phyloP scores from a whole-genome alignment of 2,888 invertebrate genomes.

The Hirtodrosophila alboralis region DNA sequence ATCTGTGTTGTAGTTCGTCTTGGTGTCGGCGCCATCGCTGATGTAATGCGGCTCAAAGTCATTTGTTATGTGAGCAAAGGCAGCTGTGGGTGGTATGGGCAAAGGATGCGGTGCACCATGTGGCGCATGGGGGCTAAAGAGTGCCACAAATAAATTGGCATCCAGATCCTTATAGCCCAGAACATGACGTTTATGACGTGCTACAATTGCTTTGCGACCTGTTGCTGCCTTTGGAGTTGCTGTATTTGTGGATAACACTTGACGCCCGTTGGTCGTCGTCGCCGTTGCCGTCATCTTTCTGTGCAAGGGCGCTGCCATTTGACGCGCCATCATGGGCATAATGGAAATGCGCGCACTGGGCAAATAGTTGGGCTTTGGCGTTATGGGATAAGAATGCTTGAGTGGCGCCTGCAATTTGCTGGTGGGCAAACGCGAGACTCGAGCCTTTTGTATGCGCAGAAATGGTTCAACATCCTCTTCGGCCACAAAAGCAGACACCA shows the following conservation, averaged over 20 bases:
- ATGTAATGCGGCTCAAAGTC: conserved; percentile 75
- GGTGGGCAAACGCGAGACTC: conserved; percentile 69
- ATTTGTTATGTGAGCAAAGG: conserved; percentile 62
- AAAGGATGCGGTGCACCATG: conserved; percentile 53
- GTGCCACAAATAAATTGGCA: conserved; percentile 73
- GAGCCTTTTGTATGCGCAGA: conserved; percentile 76
- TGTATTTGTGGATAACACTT: conserved; percentile 24
- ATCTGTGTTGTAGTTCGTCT: conserved; percentile 80
- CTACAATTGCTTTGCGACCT: conserved; percentile 27
- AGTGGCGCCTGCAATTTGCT: conserved; percentile 78
- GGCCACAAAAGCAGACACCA: conserved; percentile 76
- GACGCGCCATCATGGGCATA: conserved; percentile 66
- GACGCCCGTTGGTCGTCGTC: conserved; percentile 13
- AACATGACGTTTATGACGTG: conserved; percentile 72
- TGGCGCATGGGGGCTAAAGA: conserved; percentile 65
- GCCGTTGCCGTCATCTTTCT: conserved; percentile 14
- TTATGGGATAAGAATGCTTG: conserved; percentile 63
- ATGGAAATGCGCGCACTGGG: conserved; percentile 60
- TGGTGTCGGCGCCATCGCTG: conserved; percentile 46
- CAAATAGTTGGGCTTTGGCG: conserved; percentile 66
- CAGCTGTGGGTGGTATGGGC: conserved; percentile 48
- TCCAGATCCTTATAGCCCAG: conserved; percentile 76
- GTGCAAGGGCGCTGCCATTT: conserved; percentile 39
- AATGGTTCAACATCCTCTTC: conserved; percentile 74
- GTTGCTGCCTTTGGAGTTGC: conserved; percentile 4